Conservation (phyloP, 2,797 vertebrate genomes). For the Syngnathus rostellatus region DNA sequence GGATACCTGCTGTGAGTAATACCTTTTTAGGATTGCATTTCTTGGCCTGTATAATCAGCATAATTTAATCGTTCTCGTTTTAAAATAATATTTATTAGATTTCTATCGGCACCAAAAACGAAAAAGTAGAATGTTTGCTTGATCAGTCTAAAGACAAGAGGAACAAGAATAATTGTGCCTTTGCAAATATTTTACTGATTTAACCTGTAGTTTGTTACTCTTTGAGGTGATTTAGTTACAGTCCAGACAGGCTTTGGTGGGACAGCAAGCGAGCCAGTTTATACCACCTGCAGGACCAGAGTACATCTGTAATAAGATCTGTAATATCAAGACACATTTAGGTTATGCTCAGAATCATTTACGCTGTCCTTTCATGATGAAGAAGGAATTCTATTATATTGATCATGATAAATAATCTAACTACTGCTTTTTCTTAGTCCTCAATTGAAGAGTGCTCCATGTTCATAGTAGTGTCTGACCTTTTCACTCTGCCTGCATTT, state of each 20-base stretch:
- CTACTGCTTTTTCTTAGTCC: neutral
- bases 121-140: neutral
- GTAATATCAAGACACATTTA: too few species aligned
- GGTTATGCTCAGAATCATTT: too few species aligned
- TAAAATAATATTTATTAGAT: neutral
- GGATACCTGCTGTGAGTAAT: conserved; percentile 71
- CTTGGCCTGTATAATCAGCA: neutral
- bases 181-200: neutral
- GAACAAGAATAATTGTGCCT: too few species aligned
- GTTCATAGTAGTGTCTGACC: neutral
- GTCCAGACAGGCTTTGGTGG: too few species aligned
- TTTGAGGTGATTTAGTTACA: too few species aligned
- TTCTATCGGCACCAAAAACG: neutral
- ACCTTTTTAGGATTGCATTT: neutral
- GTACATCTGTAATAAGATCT: too few species aligned
- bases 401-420: neutral
- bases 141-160: neutral
- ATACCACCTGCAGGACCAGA: too few species aligned
- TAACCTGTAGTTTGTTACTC: too few species aligned
- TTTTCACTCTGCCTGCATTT: conserved; percentile 5
- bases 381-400: too few species aligned
- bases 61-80: neutral
- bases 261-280: too few species aligned
- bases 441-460: neutral
- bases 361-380: too few species aligned